phyloP scores from a whole-genome alignment of 2,888 invertebrate species.

The Eudemis profundana region DNA sequence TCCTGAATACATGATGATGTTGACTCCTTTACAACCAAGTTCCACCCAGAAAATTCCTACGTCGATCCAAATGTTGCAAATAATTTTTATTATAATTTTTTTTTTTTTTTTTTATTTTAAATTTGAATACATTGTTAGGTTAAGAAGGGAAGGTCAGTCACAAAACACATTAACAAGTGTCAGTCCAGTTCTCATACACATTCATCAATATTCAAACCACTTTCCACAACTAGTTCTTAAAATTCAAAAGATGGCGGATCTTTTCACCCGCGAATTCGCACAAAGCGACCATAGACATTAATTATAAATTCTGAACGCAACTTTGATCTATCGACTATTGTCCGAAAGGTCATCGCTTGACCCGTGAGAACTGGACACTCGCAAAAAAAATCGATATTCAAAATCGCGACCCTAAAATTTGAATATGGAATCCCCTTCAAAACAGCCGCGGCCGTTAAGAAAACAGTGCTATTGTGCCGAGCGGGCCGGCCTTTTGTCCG shows the following conservation, averaged over 20 bases:
- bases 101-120: too few relatives aligned
- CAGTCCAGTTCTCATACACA: slow-evolving; percentile 70
- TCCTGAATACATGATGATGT: too few relatives aligned
- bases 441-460: slow-evolving; percentile 65
- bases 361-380: slow-evolving; percentile 79
- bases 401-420: slow-evolving; percentile 78
- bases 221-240: slow-evolving; percentile 64
- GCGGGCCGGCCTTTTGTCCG: slow-evolving; percentile 68
- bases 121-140: slow-evolving; percentile 40
- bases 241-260: slow-evolving; percentile 57
- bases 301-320: slow-evolving; percentile 79
- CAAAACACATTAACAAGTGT: slow-evolving; percentile 76
- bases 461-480: slow-evolving; percentile 71
- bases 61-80: slow-evolving; percentile 9
- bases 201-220: slow-evolving; percentile 83
- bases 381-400: slow-evolving; percentile 48
- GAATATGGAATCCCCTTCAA: slow-evolving; percentile 72
- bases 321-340: slow-evolving; percentile 70
- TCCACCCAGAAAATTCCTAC: neutral
- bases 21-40: too few relatives aligned
- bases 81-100: too few relatives aligned
- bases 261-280: slow-evolving; percentile 70
- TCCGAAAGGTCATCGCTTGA: slow-evolving; percentile 81
- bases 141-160: slow-evolving; percentile 66
- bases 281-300: slow-evolving; percentile 73